These are phyloP conservation scores for Melangyna quadrimaculata DNA, from an alignment of 2,888 invertebrate species.

Conservation along the genomic window DNA sequence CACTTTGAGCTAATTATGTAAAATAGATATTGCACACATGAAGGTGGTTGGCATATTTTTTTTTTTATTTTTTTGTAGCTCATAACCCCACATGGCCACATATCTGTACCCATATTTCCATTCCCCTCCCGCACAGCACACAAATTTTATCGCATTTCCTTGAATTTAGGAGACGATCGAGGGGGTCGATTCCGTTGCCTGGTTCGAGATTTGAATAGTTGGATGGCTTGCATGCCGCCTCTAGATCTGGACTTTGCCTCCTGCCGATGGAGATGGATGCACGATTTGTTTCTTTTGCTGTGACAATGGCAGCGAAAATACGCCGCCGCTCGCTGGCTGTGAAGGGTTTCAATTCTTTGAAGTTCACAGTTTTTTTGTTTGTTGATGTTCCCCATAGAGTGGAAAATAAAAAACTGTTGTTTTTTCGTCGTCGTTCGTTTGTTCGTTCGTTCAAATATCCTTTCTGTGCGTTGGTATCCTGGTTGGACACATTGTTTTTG, in stretches of 20 bases:
- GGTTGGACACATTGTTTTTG: conserved; percentile 37
- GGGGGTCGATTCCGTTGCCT: neutral
- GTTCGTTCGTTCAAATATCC: conserved; percentile 17
- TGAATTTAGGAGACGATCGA: conserved; percentile 17
- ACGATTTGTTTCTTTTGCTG: conserved; percentile 5
- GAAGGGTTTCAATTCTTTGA: conserved; percentile 38
- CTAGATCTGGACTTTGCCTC: conserved; percentile 53
- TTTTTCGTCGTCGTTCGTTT: neutral
- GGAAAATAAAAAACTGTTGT: neutral
- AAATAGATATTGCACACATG: conserved; percentile 70
- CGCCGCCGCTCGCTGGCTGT: neutral
- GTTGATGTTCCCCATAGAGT: neutral
- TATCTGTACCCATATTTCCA: neutral
- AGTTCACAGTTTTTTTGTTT: conserved; percentile 9
- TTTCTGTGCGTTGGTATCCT: conserved; percentile 51
- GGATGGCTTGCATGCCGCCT: conserved; percentile 33
- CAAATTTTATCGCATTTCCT: conserved; percentile 48
- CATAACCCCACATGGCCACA: neutral
- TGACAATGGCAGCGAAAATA: conserved; percentile 42
- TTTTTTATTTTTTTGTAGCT: conserved; percentile 8
- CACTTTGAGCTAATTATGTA: conserved; percentile 72
- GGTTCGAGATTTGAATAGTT: neutral
- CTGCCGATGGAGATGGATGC: conserved; percentile 12
- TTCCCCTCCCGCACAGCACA: conserved; percentile 2
- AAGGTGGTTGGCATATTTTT: conserved; percentile 9